These are phyloP conservation scores for Volucella inanis DNA, from an alignment of 2,888 invertebrate genomes.

Conservation along the genomic window DNA sequence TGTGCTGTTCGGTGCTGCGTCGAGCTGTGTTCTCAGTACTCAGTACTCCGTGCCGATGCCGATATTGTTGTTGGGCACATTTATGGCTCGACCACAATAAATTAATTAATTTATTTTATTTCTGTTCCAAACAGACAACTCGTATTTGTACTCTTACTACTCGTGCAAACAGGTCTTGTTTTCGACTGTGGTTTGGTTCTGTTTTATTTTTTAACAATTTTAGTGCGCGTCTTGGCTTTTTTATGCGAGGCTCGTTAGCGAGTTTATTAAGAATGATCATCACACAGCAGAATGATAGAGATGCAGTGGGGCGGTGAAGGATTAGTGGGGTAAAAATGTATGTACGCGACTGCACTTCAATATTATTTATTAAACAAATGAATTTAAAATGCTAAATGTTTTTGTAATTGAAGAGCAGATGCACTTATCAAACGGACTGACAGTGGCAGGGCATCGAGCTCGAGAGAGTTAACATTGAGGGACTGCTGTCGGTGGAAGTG, in stretches of 20 bases:
- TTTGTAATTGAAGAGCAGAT: conserved; percentile 68
- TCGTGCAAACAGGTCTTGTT: conserved; percentile 39
- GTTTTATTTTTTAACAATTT: conserved; percentile 19
- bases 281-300: background rate
- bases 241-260: conserved; percentile 66
- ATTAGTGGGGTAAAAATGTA: conserved; percentile 11
- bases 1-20: conserved; percentile 26
- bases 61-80: conserved; percentile 68
- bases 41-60: conserved; percentile 9
- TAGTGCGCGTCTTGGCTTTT: conserved; percentile 15
- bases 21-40: no score
- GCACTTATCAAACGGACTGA: conserved; percentile 67
- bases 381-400: conserved; percentile 65
- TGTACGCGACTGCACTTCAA: conserved; percentile 58
- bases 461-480: background rate
- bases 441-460: conserved; percentile 24
- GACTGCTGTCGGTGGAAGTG: background rate
- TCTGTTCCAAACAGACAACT: conserved; percentile 66
- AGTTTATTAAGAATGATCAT: conserved; percentile 69
- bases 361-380: conserved; percentile 72
- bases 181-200: conserved; percentile 27
- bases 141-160: conserved; percentile 19
- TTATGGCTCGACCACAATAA: conserved; percentile 73
- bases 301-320: background rate
- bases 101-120: conserved; percentile 75